A percentile compares a stretch with the other conserved stretches of the same genome.
These are phyloP conservation scores for Cyclophora albipunctata DNA, from an alignment of 2,888 invertebrate species.

Conservation along the genomic window DNA sequence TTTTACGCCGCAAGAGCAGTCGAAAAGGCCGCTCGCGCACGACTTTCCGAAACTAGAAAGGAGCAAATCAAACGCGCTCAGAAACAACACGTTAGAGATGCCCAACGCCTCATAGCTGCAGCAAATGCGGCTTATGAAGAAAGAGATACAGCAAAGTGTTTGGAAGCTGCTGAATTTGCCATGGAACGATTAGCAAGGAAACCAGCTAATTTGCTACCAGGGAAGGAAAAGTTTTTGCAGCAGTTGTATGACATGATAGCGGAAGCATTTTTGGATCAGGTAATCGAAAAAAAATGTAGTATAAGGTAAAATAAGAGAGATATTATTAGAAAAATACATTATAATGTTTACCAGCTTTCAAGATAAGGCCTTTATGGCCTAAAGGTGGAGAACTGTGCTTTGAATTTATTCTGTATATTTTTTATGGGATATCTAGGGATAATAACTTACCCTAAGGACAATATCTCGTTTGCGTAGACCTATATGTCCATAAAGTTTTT, in stretches of 20 bases:
- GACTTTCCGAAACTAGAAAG: slow-evolving; percentile 46
- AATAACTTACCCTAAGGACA: no score
- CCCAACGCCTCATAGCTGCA: slow-evolving; percentile 44
- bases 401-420: no score
- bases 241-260: slow-evolving; percentile 52
- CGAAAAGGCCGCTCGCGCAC: slow-evolving; percentile 42
- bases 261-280: slow-evolving; percentile 59
- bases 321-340: background rate
- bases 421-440: no score
- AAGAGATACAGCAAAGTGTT: slow-evolving; percentile 49
- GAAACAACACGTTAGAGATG: slow-evolving; percentile 47
- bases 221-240: slow-evolving; percentile 55
- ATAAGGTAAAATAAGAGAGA: background rate
- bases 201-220: slow-evolving; percentile 44
- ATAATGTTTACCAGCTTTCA: no score
- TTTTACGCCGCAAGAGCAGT: slow-evolving; percentile 54
- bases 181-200: slow-evolving; percentile 58
- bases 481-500: no score
- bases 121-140: slow-evolving; percentile 36
- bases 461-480: no score
- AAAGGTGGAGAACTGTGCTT: no score
- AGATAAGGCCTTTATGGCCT: no score
- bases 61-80: slow-evolving; percentile 45
- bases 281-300: slow-evolving; percentile 13
- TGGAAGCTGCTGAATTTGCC: slow-evolving; percentile 58